phyloP scores from a whole-genome alignment of 2,888 invertebrate species.

The Branchipolynoe longqiensis region DNA sequence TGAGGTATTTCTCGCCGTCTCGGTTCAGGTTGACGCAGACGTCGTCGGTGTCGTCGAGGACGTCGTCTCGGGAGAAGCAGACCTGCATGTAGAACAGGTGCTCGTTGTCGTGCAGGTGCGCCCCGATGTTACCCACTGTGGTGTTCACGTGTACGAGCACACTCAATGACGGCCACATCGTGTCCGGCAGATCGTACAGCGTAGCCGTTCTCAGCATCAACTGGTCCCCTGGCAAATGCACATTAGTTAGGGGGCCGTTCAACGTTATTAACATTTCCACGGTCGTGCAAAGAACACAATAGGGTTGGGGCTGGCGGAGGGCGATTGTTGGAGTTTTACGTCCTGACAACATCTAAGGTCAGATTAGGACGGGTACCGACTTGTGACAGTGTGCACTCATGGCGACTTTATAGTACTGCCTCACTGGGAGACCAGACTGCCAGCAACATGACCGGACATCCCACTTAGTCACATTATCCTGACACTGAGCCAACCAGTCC shows the following conservation, averaged over 20 bases:
- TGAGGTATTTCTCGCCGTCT: background rate
- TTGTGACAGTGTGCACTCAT: too few relatives aligned
- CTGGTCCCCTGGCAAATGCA: constrained; percentile 8
- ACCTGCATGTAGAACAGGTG: background rate
- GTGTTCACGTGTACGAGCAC: background rate
- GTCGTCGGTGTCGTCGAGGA: background rate
- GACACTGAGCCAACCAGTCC: too few relatives aligned
- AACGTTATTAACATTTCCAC: too few relatives aligned
- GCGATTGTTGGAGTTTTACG: too few relatives aligned
- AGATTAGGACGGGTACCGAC: too few relatives aligned
- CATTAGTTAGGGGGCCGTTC: background rate
- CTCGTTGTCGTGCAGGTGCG: background rate
- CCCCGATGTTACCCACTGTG: background rate
- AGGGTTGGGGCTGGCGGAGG: too few relatives aligned
- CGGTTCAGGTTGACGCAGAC: background rate
- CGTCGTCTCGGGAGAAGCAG: background rate
- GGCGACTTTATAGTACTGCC: too few relatives aligned
- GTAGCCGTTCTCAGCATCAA: background rate
- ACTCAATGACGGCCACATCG: background rate
- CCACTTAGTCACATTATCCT: too few relatives aligned
- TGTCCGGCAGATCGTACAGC: background rate
- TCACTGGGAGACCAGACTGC: too few relatives aligned
- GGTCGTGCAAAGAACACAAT: too few relatives aligned
- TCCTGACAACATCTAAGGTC: too few relatives aligned
- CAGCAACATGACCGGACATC: too few relatives aligned